Evolutionary conservation across 2,888 invertebrate genomes (phyloP), one percentile per base, ranked within the genome.

Genomic region (Blastobasis lacticolella): DNA sequence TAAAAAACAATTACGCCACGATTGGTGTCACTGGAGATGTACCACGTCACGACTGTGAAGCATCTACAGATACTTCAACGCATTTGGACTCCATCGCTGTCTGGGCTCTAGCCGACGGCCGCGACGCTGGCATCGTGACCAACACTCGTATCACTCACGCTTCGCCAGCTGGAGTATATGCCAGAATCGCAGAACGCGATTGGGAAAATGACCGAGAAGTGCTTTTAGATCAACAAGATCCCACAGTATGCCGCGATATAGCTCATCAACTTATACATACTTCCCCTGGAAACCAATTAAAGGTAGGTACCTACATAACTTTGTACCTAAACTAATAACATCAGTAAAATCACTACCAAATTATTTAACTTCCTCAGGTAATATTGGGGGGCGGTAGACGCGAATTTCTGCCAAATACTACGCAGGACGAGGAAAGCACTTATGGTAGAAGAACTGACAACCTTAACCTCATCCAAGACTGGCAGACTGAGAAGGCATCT

Each of bases 121-220:
- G 75, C 0, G 81, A 81, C 49, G 81, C 75, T 5, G 84, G 84
- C 0, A 74, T 93, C n/a, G 94, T 95, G 37, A 95, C 95, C 7
- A 94, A 93, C 2, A 93, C 94, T 0, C 88, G 94, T 51, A 90
- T 95, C 1, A 95, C 95, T 0, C 94, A 95, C 72, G 95, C 94
- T 5, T 93, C 94, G 0, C 94, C 94, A 0, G 90, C 92, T 0
- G 93, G 92, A 1, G 80, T 90, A 0, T 94, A 92, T 72, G 93
- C 94, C 0, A 92, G 92, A 67, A 79, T 88, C 0, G 91, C 94
- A 0, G 78, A 91, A 58, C 89, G 94, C 43, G 88, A 92, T 67
- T 95, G 94, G 94, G 94, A 95, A 79, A 90, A 85, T 62, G 94
- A 94, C 72, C 85, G 83, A 0, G 90, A 90, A 49, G 81, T 92